A percentile compares a stretch with the other conserved stretches of the same genome.
These are phyloP conservation scores for Cacatua alba DNA, from an alignment of 2,113 vertebrate species.

Conservation along the genomic window DNA sequence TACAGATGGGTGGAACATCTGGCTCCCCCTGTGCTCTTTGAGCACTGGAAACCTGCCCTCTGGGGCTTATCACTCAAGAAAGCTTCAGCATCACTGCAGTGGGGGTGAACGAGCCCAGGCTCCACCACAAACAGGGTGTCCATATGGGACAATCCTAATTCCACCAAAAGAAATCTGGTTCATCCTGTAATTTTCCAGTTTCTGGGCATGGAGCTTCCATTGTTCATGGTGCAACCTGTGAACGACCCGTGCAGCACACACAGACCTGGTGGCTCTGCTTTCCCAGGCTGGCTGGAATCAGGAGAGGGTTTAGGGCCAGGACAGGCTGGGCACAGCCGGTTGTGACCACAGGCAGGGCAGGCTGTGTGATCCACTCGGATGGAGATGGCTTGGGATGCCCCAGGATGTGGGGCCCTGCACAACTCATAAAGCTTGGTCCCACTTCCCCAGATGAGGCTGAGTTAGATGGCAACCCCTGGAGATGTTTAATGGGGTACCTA, in stretches of 20 bases:
- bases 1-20: background rate
- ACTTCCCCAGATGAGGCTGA: background rate
- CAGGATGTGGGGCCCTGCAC: background rate
- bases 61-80: no score
- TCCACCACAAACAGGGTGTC: background rate
- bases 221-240: background rate
- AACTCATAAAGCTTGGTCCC: background rate
- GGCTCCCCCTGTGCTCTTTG: background rate
- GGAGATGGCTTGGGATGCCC: background rate
- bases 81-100: background rate
- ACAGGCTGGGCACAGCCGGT: background rate
- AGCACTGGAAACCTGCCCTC: background rate
- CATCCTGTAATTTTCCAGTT: background rate
- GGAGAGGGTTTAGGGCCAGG: background rate
- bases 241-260: fast-evolving
- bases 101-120: background rate
- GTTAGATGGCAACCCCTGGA: background rate
- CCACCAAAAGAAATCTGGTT: background rate
- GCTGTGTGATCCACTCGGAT: fast-evolving
- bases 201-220: background rate
- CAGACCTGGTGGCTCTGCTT: background rate
- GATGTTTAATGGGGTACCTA: background rate
- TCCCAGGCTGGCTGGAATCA: background rate
- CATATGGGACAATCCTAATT: background rate
- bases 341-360: background rate